Conservation (phyloP, 2,113 vertebrate genomes). For the Istiophorus platypterus region DNA sequence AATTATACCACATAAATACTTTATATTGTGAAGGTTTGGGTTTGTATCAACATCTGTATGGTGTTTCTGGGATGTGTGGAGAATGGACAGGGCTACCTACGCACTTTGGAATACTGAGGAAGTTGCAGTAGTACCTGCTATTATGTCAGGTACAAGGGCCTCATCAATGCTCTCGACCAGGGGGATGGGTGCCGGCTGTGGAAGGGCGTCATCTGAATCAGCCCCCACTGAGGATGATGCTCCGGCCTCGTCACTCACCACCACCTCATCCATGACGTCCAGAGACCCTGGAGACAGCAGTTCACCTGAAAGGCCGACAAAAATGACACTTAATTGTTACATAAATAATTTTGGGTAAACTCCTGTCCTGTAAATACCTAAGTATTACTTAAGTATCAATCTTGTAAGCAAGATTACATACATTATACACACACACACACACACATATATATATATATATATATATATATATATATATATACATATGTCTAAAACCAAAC, state of each 20-base stretch:
- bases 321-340: too few relatives aligned
- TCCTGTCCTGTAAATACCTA: too few relatives aligned
- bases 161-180: conserved; percentile 96
- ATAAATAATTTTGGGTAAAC: too few relatives aligned
- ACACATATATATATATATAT: too few relatives aligned
- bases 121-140: conserved; percentile 88
- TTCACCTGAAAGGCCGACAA: conserved; percentile 86
- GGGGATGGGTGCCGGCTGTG: conserved; percentile 88
- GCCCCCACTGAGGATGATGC: conserved; percentile 83
- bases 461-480: too few relatives aligned
- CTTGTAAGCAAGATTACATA: too few relatives aligned
- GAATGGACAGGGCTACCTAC: conserved; percentile 66
- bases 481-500: too few relatives aligned
- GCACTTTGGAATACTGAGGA: conserved; percentile 82
- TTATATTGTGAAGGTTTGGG: neutral
- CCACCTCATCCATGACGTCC: conserved; percentile 93
- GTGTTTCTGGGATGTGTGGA: conserved; percentile 26
- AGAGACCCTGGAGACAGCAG: conserved; percentile 89
- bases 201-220: conserved; percentile 92
- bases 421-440: too few relatives aligned
- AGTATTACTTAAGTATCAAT: too few relatives aligned
- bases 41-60: neutral
- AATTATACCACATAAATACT: conserved; percentile 20
- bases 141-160: conserved; percentile 92
- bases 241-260: conserved; percentile 90